Evolutionary conservation across 1,140 invertebrate genomes (phyloP), one percentile per base, ranked within the genome.

Genomic region (Eulimnadia texana): DNA sequence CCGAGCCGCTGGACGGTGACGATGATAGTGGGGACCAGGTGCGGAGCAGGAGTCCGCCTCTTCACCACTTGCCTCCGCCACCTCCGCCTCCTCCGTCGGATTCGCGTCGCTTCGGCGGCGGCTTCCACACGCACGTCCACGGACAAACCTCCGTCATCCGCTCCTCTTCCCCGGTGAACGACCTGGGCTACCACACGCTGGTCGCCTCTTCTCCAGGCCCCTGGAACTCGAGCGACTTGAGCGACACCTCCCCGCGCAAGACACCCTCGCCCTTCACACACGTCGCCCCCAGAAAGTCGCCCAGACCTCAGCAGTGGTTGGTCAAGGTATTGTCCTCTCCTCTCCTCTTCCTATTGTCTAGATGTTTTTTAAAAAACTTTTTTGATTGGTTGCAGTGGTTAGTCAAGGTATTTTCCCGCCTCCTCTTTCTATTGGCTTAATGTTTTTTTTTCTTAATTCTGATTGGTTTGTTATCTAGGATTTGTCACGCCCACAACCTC

Each of bases 131-230:
- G 19, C 51, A 52, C 22, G 9, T 33, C 3, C 51, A 33, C 51
- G 50, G 29, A 1, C 50, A 52, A 33, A 29, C 60, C n/a, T 42
- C 60, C 20, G 27, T 49, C 22, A 42, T 28, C 13, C 62, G 62
- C 16, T 52, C 50, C 29, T 57, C 66, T 50, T 76, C 74, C 60
- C 80, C 83, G 25, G 83, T 78, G 64, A 70, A 84, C 22, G 84
- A 86, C 70, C 81, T 86, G 69, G 84, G 85, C 6, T 87, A 87
- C 71, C 84, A 85, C 66, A 87, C 85, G 1, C 71, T 87, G 49
- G 80, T 84, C 58, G 73, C 67, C 11, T 72, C 67, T 49, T 65
- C 67, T 51, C 68, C 64, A 28, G 66, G 53, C 29, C 65, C 71
- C 16, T 68, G 75, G 73, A 60, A 61, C 9, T 64, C 63, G 25